These are phyloP conservation scores for Odobenus rosmarus DNA, from an alignment of 2,113 vertebrate species.

Conservation along the genomic window DNA sequence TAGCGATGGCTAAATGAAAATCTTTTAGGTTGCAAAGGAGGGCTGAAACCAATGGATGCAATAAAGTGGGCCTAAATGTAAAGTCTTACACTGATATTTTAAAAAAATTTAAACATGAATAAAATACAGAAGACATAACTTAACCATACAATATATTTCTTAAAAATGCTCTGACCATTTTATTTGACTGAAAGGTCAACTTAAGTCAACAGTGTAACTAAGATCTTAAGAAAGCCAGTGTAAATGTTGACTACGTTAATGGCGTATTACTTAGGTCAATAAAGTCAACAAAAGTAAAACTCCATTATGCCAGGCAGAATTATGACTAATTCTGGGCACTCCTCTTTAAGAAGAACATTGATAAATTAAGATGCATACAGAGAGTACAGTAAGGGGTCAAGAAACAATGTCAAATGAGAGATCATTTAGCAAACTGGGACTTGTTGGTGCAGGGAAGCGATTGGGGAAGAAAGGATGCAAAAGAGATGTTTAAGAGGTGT, in stretches of 20 bases:
- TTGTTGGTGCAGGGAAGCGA: not conserved
- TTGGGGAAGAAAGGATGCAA: not conserved
- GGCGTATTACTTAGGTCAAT: constrained; percentile 44
- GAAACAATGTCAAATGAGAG: not conserved
- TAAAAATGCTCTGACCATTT: constrained; percentile 37
- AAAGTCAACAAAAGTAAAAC: constrained; percentile 61
- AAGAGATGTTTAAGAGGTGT: not conserved
- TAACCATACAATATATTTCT: not conserved
- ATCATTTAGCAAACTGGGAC: not conserved
- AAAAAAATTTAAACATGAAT: not conserved
- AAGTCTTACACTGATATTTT: not conserved
- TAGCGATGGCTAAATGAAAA: not conserved
- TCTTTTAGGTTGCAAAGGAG: not conserved
- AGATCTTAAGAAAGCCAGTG: constrained; percentile 37
- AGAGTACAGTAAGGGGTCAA: not conserved
- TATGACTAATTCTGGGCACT: constrained; percentile 20
- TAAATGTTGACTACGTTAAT: constrained; percentile 68
- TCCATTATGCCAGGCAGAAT: constrained; percentile 2
- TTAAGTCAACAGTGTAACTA: constrained; percentile 39
- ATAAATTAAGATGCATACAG: not conserved
- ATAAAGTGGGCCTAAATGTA: not conserved
- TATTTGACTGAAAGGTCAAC: constrained; percentile 16
- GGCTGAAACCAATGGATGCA: not conserved
- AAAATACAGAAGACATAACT: not conserved
- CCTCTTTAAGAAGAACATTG: not conserved